Conservation (phyloP, 2,888 invertebrate species). For the Operophtera brumata region DNA sequence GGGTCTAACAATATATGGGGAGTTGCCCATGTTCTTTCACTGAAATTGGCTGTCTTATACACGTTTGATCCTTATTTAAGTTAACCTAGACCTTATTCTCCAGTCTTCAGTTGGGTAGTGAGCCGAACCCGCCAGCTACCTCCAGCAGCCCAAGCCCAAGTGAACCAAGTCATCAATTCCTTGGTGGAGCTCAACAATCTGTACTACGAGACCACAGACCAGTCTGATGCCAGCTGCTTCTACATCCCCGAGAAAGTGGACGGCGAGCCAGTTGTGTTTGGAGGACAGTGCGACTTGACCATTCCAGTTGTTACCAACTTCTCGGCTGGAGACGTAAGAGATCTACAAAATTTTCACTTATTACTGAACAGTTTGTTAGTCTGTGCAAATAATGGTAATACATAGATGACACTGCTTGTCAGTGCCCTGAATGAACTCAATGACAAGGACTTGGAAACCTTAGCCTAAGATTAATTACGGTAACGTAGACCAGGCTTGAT, state of each 20-base stretch:
- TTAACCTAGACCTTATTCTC: constrained; percentile 4
- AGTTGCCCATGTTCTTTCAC: too few relatives aligned
- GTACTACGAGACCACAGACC: constrained; percentile 46
- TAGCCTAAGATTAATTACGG: neutral
- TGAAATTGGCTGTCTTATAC: too few relatives aligned
- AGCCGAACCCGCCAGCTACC: constrained; percentile 51
- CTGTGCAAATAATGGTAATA: too few relatives aligned
- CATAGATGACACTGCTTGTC: too few relatives aligned
- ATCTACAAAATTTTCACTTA: constrained; percentile 4
- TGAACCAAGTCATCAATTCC: constrained; percentile 45
- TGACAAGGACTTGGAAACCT: neutral
- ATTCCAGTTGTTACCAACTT: constrained; percentile 48
- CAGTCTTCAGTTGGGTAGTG: constrained; percentile 70
- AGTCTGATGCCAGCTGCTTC: constrained; percentile 51
- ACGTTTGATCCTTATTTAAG: neutral
- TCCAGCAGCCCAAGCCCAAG: constrained; percentile 32
- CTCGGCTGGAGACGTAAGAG: constrained; percentile 51
- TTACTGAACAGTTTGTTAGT: too few relatives aligned
- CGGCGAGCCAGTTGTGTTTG: constrained; percentile 45
- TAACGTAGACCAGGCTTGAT: neutral
- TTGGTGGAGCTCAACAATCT: constrained; percentile 45
- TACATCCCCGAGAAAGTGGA: constrained; percentile 45
- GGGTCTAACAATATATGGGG: too few relatives aligned
- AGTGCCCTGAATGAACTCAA: too few relatives aligned
- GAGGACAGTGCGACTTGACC: constrained; percentile 49